Conservation (phyloP, 2,113 vertebrate genomes). For the Lagenorhynchus albirostris region DNA sequence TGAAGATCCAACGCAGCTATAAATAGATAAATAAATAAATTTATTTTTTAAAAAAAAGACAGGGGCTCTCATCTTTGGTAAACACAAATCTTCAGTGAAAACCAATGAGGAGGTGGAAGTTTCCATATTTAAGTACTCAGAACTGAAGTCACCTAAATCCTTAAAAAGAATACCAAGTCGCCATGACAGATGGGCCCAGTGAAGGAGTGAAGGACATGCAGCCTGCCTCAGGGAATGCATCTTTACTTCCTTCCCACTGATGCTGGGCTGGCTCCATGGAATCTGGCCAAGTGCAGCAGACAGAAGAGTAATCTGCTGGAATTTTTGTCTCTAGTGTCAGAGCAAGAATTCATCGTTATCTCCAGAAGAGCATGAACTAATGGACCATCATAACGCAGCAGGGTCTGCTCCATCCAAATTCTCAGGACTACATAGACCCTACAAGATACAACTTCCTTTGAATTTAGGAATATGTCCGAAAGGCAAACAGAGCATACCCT, state of each 20-base stretch:
- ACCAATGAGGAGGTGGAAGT: not conserved
- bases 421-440: constrained; percentile 28
- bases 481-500: constrained; percentile 3
- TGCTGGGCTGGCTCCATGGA: not conserved
- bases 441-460: constrained; percentile 33
- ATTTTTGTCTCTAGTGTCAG: constrained; percentile 66
- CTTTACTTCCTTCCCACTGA: constrained; percentile 47
- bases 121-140: not conserved
- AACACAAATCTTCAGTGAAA: constrained; percentile 3
- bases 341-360: constrained; percentile 52
- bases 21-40: too few relatives aligned
- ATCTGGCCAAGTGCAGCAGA: constrained; percentile 64
- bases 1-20: too few relatives aligned
- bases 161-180: constrained; percentile 6
- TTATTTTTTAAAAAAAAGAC: not conserved
- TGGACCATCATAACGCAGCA: constrained; percentile 45
- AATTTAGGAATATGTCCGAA: constrained; percentile 16
- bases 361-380: constrained; percentile 64
- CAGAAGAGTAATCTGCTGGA: constrained; percentile 54
- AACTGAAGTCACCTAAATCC: not conserved
- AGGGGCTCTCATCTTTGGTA: not conserved
- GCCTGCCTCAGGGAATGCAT: not conserved
- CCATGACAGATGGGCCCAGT: not conserved
- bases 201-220: not conserved
- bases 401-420: constrained; percentile 16